Conservation (phyloP, 2,113 vertebrate genomes). For the rabbit (Oryctolagus cuniculus) region mOryCun1.1 NC_091443.1:63193501-63194000, state of each 20-base stretch:
- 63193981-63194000: conserved; percentile 18
- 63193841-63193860: background rate
- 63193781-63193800: background rate
- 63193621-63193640: background rate
- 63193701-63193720: background rate
- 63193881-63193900: background rate
- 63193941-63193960: background rate
- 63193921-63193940: background rate
- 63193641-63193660: background rate
- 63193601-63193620: conserved; percentile 63
- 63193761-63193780: background rate
- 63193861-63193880: background rate
- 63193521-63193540: conserved; percentile 43
- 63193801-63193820: background rate
- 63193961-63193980: background rate
- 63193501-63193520: background rate
- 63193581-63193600: conserved; percentile 61
- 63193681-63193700: background rate
- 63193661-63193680: background rate
- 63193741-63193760: background rate
- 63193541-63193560: conserved; percentile 15
- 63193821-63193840: background rate
- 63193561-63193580: background rate
- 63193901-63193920: background rate
- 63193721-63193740: background rate